Base-by-base conservation (phyloP, 2,113 vertebrate genomes). In the Nothocercus nigrocapillus region DNA sequence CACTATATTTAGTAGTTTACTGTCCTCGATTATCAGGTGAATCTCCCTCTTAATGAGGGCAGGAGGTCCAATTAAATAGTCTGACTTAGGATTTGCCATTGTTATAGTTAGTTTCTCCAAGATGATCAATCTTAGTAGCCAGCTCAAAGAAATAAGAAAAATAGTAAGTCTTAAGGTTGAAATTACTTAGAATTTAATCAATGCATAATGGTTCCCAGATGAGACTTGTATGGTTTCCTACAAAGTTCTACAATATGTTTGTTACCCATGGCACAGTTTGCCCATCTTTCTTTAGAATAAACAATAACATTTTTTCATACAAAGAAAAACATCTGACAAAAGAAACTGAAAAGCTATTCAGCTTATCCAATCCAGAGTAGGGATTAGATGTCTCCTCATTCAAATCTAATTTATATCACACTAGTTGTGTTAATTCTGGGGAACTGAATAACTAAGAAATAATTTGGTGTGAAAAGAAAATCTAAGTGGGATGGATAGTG, bases 151-250 rank as follows among this genome's bases (percentile, higher is more conserved):
- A 94, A 86, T 4, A 94, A 72, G 68, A 93, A 93, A 95, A 87
- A 67, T 80, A 90, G 62, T 58, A 85, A 91, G 72, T 69, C 81
- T 15, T 84, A 76, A 92, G 36, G 66, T 74, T 93, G 80, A 96
- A 96, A 97, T 92, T 69, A 89, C 77, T 88, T 94, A 64, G 62
- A 51, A 92, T 82, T 92, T 85, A 88, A 96, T 94, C 95, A 93
- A 28, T 53, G 59, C 17, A n/a, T 91, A 92, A 82, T 56, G 20
- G 30, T 88, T 95, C 70, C 81, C 89, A 95, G 82, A 82, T 91
- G 95, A 87, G 61, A 82, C 42, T 18, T 74, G 68, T 32, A 24
- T 34, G 58, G 30, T 59, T 88, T 85, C 53, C 85, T 59, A 81
- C 68, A 49, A 49, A 73, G 44, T 51, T 63, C 58, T 90, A 21